Conservation (phyloP, 37 sponge, comb jelly and placozoan species). For the Ephydatia muelleri region DNA sequence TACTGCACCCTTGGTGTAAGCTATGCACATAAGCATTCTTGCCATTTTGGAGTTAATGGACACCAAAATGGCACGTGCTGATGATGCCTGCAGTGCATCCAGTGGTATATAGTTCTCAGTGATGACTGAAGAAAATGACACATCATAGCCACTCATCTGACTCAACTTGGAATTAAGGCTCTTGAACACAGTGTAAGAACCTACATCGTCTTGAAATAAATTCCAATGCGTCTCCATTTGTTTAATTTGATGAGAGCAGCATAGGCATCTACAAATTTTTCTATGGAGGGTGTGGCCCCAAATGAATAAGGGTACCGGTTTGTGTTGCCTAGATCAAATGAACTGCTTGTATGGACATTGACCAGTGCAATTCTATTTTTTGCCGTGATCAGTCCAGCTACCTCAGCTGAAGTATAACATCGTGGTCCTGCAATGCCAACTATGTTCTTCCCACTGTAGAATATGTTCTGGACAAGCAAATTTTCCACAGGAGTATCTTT, state of each 20-base stretch:
- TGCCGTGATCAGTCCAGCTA: neutral
- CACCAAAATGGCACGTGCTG: constrained; percentile 5
- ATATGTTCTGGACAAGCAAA: neutral
- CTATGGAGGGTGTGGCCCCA: constrained; percentile 16
- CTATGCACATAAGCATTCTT: constrained; percentile 15
- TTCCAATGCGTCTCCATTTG: constrained; percentile 11
- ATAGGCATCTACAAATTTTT: constrained; percentile 1
- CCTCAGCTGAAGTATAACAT: constrained; percentile 22
- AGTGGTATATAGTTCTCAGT: neutral
- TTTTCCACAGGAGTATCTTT: neutral
- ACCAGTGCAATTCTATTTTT: constrained; percentile 8
- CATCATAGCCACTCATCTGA: neutral
- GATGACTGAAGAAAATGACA: neutral
- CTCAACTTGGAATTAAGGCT: neutral
- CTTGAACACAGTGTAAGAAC: neutral
- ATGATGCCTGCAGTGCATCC: neutral
- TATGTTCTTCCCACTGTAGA: neutral
- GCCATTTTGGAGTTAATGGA: neutral
- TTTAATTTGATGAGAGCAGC: constrained; percentile 5
- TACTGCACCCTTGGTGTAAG: neutral
- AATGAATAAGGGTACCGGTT: constrained; percentile 5
- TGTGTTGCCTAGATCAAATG: constrained; percentile 1
- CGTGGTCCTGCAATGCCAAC: constrained; percentile 36
- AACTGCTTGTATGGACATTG: constrained; percentile 17
- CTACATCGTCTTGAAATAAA: constrained; percentile 9